These are phyloP conservation scores for Bibio marci DNA, from an alignment of 2,888 invertebrate species.

Conservation along the genomic window DNA sequence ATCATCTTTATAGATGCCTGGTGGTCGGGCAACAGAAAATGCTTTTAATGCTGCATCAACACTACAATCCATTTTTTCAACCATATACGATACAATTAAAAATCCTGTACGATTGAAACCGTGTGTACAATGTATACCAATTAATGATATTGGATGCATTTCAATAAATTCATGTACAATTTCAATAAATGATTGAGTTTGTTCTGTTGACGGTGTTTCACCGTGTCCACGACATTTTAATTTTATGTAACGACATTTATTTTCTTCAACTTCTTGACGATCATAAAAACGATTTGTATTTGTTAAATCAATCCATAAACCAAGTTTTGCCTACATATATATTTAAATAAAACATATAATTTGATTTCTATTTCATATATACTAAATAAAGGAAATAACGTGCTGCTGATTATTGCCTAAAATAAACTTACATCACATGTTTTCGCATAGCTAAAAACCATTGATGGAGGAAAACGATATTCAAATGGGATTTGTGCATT, in stretches of 20 bases:
- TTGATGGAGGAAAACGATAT: conserved; percentile 69
- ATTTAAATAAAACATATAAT: conserved; percentile 11
- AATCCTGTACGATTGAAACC: conserved; percentile 96
- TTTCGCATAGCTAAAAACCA: conserved; percentile 69
- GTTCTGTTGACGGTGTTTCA: conserved; percentile 75
- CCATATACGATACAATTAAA: conserved; percentile 78
- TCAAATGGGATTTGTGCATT: conserved; percentile 70
- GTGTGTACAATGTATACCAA: conserved; percentile 84
- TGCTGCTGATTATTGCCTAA: too few relatives aligned
- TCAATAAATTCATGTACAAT: conserved; percentile 62
- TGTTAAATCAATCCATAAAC: conserved; percentile 93
- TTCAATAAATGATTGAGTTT: conserved; percentile 66
- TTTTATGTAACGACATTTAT: conserved; percentile 72
- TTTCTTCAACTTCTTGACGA: conserved; percentile 54
- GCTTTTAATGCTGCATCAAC: conserved; percentile 66
- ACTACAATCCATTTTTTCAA: conserved; percentile 65
- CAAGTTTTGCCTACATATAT: conserved; percentile 53
- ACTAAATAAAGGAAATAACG: conserved; percentile 3
- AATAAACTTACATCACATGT: conserved; percentile 44
- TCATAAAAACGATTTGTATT: conserved; percentile 90
- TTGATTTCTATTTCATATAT: conserved; percentile 1
- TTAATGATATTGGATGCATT: conserved; percentile 55
- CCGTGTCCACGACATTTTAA: conserved; percentile 82
- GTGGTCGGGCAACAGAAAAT: conserved; percentile 57
- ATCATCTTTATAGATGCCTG: conserved; percentile 95